Evolutionary conservation across 2,888 invertebrate genomes (phyloP).

Genomic region (Lycaena phlaeas): DNA sequence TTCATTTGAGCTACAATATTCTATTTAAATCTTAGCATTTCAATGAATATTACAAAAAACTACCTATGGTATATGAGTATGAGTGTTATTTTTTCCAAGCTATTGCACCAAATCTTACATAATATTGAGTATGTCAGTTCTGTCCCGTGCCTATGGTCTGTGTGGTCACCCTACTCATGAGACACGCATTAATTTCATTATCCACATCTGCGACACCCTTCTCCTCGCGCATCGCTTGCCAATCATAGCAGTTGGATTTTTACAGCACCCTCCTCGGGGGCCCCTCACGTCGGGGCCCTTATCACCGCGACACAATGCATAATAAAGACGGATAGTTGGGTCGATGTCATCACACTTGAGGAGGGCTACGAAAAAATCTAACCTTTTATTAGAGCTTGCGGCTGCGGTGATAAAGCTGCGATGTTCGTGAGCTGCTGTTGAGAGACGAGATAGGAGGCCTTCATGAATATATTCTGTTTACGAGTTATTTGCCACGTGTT

Average conservation of each 20-base stretch:
- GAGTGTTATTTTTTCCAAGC: too few relatives aligned
- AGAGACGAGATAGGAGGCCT: too few relatives aligned
- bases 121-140: too few relatives aligned
- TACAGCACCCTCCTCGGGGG: not conserved
- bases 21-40: too few relatives aligned
- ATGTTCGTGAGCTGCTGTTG: too few relatives aligned
- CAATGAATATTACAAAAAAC: too few relatives aligned
- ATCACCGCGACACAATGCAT: constrained; percentile 1
- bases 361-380: not conserved
- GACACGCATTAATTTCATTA: constrained; percentile 9
- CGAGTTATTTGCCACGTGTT: too few relatives aligned
- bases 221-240: not conserved
- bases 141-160: not conserved
- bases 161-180: not conserved
- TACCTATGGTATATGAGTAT: too few relatives aligned
- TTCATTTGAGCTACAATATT: too few relatives aligned
- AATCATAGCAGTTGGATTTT: constrained; percentile 1
- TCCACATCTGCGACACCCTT: constrained; percentile 2
- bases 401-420: not conserved
- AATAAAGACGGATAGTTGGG: constrained; percentile 1
- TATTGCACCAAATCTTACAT: too few relatives aligned
- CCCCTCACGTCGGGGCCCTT: not conserved
- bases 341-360: not conserved
- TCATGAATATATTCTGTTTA: too few relatives aligned
- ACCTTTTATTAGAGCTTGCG: not conserved